A percentile compares a stretch with the other conserved stretches of the same genome.
phyloP scores from a whole-genome alignment of 2,113 vertebrate genomes.

The Prinia subflava region DNA sequence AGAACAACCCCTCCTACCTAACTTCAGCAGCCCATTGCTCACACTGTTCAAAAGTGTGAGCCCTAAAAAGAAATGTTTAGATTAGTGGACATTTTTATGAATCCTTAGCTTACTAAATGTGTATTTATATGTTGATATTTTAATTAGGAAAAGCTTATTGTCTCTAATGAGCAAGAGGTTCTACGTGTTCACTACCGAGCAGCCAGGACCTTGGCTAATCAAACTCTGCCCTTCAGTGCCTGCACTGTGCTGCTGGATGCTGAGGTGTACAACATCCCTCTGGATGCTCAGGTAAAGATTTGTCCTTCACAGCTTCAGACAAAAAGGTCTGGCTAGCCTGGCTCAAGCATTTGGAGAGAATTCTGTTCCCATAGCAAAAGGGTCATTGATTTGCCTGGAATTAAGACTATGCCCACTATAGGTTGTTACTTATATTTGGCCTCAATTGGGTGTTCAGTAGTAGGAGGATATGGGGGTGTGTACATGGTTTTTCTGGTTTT shows the following conservation, averaged over 20 bases:
- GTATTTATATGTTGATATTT: not conserved
- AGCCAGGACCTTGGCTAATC: conserved; percentile 94
- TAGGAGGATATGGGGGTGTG: not conserved
- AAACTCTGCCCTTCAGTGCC: conserved; percentile 95
- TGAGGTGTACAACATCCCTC: conserved; percentile 95
- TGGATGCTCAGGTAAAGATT: conserved; percentile 87
- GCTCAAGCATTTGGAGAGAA: not conserved
- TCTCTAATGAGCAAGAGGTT: conserved; percentile 98
- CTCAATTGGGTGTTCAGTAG: not conserved
- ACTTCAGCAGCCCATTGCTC: not conserved
- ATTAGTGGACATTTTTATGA: not conserved
- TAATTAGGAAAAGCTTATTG: conserved; percentile 93
- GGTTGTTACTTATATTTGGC: not conserved
- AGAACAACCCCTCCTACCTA: not conserved
- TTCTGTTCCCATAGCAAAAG: not conserved
- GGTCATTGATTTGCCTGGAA: not conserved
- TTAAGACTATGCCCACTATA: not conserved
- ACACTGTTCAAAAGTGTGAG: not conserved
- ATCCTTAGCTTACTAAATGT: not conserved
- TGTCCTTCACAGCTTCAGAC: not conserved
- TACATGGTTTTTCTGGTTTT: fast-evolving
- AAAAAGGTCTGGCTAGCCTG: not conserved
- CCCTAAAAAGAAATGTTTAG: not conserved
- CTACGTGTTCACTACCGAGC: conserved; percentile 95
- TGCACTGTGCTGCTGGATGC: conserved; percentile 95